Conservation (phyloP, 2,888 invertebrate genomes). For the Catocala sponsa region DNA sequence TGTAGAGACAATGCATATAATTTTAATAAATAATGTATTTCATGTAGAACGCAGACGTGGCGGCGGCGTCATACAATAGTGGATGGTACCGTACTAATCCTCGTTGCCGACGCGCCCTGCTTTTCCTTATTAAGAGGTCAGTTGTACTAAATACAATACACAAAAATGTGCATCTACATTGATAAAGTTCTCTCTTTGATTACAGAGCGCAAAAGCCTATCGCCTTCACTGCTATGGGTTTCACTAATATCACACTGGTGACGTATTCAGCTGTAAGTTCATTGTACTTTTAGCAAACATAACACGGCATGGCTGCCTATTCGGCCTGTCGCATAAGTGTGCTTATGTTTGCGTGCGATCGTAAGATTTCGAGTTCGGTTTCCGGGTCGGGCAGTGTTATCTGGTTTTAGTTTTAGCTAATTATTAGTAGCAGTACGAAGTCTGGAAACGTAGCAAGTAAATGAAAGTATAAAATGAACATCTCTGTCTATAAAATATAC, state of each 20-base stretch:
- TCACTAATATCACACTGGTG: conserved; percentile 77
- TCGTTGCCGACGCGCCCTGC: conserved; percentile 71
- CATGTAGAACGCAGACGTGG: conserved; percentile 75
- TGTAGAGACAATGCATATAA: conserved; percentile 3
- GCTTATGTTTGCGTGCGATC: too few species aligned
- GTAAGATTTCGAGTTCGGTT: too few species aligned
- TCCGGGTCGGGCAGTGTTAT: too few species aligned
- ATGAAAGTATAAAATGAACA: too few species aligned
- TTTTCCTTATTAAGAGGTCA: conserved; percentile 77
- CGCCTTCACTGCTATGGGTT: conserved; percentile 82
- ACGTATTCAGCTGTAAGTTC: conserved; percentile 78
- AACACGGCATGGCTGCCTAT: too few species aligned
- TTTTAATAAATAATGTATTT: conserved; percentile 30
- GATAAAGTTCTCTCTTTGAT: conserved; percentile 15
- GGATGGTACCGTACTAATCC: conserved; percentile 78
- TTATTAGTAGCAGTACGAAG: too few species aligned
- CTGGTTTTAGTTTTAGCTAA: too few species aligned
- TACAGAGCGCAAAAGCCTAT: conserved; percentile 80
- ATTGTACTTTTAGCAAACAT: background rate
- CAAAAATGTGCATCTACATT: conserved; percentile 7
- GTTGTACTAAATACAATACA: conserved; percentile 20
- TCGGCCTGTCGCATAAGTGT: too few species aligned
- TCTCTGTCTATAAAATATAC: too few species aligned
- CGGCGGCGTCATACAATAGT: conserved; percentile 75
- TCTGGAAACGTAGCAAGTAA: too few species aligned